These are phyloP conservation scores for Bolinopsis microptera DNA, from an alignment of 37 sponge, comb jelly and placozoan genomes.

Conservation along the genomic window DNA sequence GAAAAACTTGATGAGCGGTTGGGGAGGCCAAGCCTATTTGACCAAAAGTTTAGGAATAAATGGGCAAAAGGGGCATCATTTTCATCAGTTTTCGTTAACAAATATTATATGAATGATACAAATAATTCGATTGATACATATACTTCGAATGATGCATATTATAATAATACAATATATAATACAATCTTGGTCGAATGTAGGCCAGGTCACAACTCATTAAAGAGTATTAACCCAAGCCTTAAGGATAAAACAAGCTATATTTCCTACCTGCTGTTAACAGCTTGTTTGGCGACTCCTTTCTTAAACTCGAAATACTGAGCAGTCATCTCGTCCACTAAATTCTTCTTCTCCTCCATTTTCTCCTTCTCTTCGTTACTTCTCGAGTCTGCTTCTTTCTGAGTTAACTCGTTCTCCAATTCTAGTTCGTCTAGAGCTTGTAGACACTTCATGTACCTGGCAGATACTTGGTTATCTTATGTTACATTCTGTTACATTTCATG, in stretches of 20 bases:
- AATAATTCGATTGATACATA: too few relatives aligned
- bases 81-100: too few relatives aligned
- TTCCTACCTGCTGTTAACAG: conserved; percentile 51
- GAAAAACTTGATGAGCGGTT: not conserved
- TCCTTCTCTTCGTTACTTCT: conserved; percentile 69
- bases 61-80: too few relatives aligned
- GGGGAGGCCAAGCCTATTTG: not conserved
- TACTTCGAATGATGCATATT: too few relatives aligned
- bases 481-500: not conserved
- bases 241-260: not conserved
- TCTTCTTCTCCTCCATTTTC: conserved; percentile 70
- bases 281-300: conserved; percentile 64
- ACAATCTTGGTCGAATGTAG: too few relatives aligned
- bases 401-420: conserved; percentile 69
- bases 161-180: too few relatives aligned
- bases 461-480: too few relatives aligned
- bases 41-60: too few relatives aligned
- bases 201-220: too few relatives aligned
- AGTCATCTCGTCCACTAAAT: conserved; percentile 72
- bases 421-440: conserved; percentile 71
- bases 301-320: conserved; percentile 67
- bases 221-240: too few relatives aligned
- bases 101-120: too few relatives aligned
- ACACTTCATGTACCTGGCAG: conserved; percentile 33
- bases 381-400: conserved; percentile 62